Conservation (phyloP, 2,797 vertebrate species). For the Protosalanx chinensis region DNA sequence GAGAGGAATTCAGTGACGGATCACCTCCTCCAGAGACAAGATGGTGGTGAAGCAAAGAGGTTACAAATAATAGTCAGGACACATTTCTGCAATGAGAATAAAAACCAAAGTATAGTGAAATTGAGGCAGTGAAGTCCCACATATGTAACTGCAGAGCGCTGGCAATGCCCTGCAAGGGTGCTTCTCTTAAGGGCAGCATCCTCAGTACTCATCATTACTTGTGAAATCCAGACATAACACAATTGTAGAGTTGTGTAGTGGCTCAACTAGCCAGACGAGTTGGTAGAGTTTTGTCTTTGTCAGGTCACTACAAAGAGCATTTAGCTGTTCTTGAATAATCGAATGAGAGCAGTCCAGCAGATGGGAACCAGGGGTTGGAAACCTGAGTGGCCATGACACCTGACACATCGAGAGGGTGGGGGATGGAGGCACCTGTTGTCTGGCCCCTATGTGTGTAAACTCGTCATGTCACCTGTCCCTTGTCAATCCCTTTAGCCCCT, state of each 20-base stretch:
- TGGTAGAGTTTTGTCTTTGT: slow-evolving; percentile 69
- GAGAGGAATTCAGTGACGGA: no score
- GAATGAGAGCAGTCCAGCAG: slow-evolving; percentile 68
- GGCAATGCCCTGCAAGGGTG: not conserved
- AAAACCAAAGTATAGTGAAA: no score
- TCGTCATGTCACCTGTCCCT: slow-evolving; percentile 59
- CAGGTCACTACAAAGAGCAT: slow-evolving; percentile 70
- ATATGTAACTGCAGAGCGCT: no score
- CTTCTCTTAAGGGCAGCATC: not conserved
- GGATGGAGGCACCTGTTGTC: slow-evolving; percentile 47
- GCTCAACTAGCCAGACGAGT: slow-evolving; percentile 44
- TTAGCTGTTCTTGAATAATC: slow-evolving; percentile 80
- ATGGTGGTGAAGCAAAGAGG: no score
- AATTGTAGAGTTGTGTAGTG: slow-evolving; percentile 31
- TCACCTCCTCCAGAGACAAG: no score
- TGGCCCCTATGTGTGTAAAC: slow-evolving; percentile 35
- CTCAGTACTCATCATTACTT: not conserved
- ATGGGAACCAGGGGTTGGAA: slow-evolving; percentile 65
- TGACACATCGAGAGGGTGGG: slow-evolving; percentile 50
- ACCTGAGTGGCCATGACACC: slow-evolving; percentile 67
- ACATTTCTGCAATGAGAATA: no score
- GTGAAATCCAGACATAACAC: not conserved
- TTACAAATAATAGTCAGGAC: no score
- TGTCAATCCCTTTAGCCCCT: not conserved
- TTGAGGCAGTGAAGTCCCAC: no score